Base-by-base conservation (phyloP, 2,888 invertebrate genomes). In the Prosapia bicincta region DNA sequence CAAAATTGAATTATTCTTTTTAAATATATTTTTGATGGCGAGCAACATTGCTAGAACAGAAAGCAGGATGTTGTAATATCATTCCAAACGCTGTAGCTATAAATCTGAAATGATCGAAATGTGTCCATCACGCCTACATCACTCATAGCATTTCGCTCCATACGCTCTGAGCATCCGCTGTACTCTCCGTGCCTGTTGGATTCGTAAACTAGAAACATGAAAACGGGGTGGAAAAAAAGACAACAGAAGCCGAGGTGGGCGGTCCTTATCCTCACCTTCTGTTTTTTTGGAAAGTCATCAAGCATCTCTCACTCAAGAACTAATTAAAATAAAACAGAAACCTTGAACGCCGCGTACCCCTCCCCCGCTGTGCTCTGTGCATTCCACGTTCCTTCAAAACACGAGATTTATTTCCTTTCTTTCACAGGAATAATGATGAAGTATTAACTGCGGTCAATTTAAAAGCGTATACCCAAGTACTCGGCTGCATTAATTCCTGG, bases 251-350 rank as follows among this genome's bases (percentile, higher is more conserved):
- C 54, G 20, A 20, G 1, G 54, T 54, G 54, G 54, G 54, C 54
- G 54, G 54, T 54, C 54, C 54, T 54, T 54, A 54, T 54, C 54
- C 20, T 54, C 54, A 54, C 54, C 54, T 54, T 54, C 54, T 54
- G 54, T 54, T 54, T 54, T 54, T 54, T 54, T 20, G 54, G 13
- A 54, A 54, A 54, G 54, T 54, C 54, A 54, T 54, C 54, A 54
- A 54, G 20, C 54, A 54, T 54, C 54, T 54, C 54, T 54, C 54
- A 54, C 54, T 54, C 54, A 54, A 54, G 54, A 54, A 54, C 54
- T 54, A 54, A 54, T 54, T 54, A 54, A 54, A 54, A 54, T 54
- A 54, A 54, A 54, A 54, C 54, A 54, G 54, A 54, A 54, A 54
- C 54, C 54, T 54, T 6, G 54, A 54, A 54, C 54, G 54, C 54